These are phyloP conservation scores for Amblyjoppa proteus DNA, from an alignment of 2,888 invertebrate species.

Conservation along the genomic window DNA sequence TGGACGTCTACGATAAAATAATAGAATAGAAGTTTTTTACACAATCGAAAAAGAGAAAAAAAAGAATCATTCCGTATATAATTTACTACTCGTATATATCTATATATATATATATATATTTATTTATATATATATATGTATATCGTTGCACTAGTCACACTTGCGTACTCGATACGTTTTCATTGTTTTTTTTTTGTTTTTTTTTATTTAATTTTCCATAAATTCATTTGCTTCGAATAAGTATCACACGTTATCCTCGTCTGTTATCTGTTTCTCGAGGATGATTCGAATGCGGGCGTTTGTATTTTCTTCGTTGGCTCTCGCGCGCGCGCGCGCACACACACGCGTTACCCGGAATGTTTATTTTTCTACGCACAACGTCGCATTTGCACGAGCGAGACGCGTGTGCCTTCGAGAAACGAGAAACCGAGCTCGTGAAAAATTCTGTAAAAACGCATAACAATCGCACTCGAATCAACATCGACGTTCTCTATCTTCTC, in stretches of 20 bases:
- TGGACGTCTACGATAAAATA: conserved; percentile 38
- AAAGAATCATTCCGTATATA: conserved; percentile 35
- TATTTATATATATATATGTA: too few species aligned
- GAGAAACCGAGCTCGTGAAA: neutral
- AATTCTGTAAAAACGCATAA: conserved; percentile 17
- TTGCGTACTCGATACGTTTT: conserved; percentile 25
- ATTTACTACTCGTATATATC: conserved; percentile 47
- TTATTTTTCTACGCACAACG: conserved; percentile 62
- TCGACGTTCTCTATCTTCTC: neutral
- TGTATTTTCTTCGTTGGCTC: conserved; percentile 13
- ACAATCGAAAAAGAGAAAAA: conserved; percentile 38
- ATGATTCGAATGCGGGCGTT: conserved; percentile 58
- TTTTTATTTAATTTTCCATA: conserved; percentile 11
- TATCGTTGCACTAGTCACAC: conserved; percentile 58
- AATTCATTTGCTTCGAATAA: conserved; percentile 10
- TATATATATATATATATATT: conserved; percentile 15
- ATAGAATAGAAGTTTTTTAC: conserved; percentile 57
- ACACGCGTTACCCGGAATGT: conserved; percentile 51
- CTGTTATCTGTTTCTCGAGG: conserved; percentile 14
- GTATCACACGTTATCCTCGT: conserved; percentile 21
- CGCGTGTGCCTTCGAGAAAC: conserved; percentile 24
- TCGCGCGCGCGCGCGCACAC: neutral
- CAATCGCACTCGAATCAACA: conserved; percentile 54
- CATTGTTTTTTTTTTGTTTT: conserved; percentile 18
- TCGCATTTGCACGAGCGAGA: conserved; percentile 61